Evolutionary conservation across 2,113 vertebrate genomes (phyloP).

Genomic region (Antidorcas marsupialis): DNA sequence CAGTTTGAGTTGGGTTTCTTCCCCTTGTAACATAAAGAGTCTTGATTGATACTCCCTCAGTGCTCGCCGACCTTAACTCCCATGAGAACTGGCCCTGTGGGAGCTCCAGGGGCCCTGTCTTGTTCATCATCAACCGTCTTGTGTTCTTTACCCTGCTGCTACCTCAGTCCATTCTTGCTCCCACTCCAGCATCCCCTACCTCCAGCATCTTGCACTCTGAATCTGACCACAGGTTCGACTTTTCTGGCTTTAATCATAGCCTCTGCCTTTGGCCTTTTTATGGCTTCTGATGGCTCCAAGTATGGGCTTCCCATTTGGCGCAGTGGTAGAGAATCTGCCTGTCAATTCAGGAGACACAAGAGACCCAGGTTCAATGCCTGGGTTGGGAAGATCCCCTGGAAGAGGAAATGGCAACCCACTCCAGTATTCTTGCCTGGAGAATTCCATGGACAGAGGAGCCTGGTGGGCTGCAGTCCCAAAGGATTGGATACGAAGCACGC

Average conservation of each 20-base stretch:
- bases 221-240: too few species aligned
- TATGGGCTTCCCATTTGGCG: not conserved
- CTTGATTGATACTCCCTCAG: rapidly evolving
- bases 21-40: not conserved
- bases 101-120: not conserved
- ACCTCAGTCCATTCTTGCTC: not conserved
- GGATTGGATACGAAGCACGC: not conserved
- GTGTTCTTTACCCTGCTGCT: not conserved
- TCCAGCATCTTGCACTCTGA: not conserved
- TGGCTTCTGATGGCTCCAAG: not conserved
- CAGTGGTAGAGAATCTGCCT: not conserved
- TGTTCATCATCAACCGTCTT: not conserved
- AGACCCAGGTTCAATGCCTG: not conserved
- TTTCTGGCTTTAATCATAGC: not conserved
- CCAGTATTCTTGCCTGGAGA: not conserved
- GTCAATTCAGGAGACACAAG: not conserved
- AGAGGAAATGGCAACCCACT: not conserved
- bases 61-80: not conserved
- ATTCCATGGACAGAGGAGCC: not conserved
- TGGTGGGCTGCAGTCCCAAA: not conserved
- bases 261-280: not conserved
- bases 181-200: too few species aligned
- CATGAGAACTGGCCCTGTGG: not conserved
- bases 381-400: not conserved
- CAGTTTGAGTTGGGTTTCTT: not conserved